Conservation (phyloP, 1,140 invertebrate species). For the Orius laevigatus region DNA sequence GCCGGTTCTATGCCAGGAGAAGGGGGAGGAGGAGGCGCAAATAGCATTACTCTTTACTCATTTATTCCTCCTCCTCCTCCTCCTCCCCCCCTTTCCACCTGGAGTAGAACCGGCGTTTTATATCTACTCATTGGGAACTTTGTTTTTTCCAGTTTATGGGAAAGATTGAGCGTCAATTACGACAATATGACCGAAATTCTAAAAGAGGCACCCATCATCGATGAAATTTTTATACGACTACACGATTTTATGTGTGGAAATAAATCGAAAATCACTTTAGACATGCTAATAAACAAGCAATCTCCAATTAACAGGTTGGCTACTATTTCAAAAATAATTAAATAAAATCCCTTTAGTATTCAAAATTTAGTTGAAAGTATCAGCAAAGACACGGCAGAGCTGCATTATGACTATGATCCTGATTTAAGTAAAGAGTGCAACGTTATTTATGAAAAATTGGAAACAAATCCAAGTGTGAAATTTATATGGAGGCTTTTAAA, state of each 20-base stretch:
- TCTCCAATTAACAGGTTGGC: no score
- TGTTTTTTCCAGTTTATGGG: background rate
- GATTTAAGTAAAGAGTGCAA: slow-evolving; percentile 15
- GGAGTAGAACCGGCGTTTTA: no score
- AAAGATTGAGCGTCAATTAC: background rate
- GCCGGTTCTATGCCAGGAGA: no score
- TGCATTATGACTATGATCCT: slow-evolving; percentile 17
- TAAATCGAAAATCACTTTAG: slow-evolving; percentile 2
- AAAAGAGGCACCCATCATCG: slow-evolving; percentile 1
- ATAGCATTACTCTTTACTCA: no score
- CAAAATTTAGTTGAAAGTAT: background rate
- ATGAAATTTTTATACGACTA: slow-evolving; percentile 9
- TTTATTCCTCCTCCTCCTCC: no score
- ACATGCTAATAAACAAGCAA: background rate
- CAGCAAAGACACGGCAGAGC: background rate
- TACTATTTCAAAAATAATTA: background rate
- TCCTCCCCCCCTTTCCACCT: no score
- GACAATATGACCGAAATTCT: slow-evolving; percentile 4
- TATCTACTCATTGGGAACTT: no score
- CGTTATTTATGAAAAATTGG: slow-evolving; percentile 16
- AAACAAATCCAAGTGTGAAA: slow-evolving; percentile 10
- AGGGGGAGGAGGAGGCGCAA: no score
- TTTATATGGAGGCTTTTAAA: slow-evolving; percentile 18
- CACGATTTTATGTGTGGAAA: slow-evolving; percentile 12
- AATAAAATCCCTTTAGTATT: background rate